Evolutionary conservation across 1,140 invertebrate species (phyloP).

Genomic region (Trichogramma pretiosum): DNA sequence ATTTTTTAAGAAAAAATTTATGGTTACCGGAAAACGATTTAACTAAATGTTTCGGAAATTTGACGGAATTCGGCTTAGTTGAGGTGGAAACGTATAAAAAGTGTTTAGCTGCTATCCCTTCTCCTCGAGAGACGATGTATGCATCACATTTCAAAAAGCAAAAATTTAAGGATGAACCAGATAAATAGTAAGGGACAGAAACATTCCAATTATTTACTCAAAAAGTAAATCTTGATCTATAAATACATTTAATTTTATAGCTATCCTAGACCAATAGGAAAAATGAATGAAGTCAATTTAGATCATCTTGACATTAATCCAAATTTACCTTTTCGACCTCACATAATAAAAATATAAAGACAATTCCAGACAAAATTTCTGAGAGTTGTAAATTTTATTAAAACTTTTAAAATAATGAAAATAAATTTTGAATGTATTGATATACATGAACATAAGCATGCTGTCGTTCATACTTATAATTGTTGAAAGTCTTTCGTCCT

Average conservation of each 20-base stretch:
- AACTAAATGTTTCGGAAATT: constrained; percentile 13
- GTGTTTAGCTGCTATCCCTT: not conserved
- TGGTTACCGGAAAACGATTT: constrained; percentile 20
- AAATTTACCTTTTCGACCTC: constrained; percentile 7
- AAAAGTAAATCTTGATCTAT: no score
- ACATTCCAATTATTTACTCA: no score
- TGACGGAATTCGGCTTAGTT: constrained; percentile 7
- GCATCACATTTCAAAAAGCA: no score
- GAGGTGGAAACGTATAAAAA: not conserved
- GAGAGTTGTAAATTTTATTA: not conserved
- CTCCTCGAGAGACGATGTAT: no score
- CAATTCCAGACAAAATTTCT: not conserved
- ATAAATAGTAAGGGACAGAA: no score
- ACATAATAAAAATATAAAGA: constrained; percentile 7
- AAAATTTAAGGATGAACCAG: no score
- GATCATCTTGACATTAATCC: constrained; percentile 13
- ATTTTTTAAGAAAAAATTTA: constrained; percentile 15
- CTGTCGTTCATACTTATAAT: no score
- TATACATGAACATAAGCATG: no score
- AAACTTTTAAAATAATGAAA: no score
- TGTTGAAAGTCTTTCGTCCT: no score
- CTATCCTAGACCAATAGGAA: constrained; percentile 4
- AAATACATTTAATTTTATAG: constrained; percentile 5
- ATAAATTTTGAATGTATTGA: no score
- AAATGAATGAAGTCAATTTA: constrained; percentile 8